phyloP scores from a whole-genome alignment of 2,113 vertebrate genomes.

The Serinus canaria region DNA sequence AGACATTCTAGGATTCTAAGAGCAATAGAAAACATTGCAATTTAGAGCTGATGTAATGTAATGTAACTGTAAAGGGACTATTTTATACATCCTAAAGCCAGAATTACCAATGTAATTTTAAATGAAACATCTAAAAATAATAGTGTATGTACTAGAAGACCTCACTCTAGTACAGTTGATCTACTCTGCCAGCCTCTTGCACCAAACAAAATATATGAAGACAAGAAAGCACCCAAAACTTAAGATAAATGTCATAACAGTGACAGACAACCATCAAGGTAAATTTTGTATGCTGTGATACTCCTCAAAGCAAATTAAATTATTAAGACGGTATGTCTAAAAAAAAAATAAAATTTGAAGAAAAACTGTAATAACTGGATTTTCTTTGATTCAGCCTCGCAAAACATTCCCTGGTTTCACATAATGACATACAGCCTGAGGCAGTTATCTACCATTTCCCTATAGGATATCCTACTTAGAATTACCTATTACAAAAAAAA shows the following conservation, averaged over 20 bases:
- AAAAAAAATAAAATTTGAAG: background rate
- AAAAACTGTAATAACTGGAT: background rate
- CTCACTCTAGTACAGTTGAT: background rate
- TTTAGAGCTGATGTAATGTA: background rate
- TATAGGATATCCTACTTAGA: background rate
- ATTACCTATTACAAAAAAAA: background rate
- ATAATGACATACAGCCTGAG: background rate
- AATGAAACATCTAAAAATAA: background rate
- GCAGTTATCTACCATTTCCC: background rate
- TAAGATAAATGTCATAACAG: background rate
- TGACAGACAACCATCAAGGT: background rate
- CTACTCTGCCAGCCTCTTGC: background rate
- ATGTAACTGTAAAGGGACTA: background rate
- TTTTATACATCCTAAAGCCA: background rate
- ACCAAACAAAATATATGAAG: background rate
- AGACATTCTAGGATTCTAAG: background rate
- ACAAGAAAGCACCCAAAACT: background rate
- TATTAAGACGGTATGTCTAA: background rate
- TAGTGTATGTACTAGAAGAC: background rate
- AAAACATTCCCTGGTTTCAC: background rate
- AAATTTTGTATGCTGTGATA: background rate
- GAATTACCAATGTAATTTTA: background rate
- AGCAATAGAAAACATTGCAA: background rate
- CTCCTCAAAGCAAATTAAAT: background rate
- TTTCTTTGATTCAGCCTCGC: background rate